Evolutionary conservation across 2,113 vertebrate genomes (phyloP).

Genomic region (Hemiprocne comata): DNA sequence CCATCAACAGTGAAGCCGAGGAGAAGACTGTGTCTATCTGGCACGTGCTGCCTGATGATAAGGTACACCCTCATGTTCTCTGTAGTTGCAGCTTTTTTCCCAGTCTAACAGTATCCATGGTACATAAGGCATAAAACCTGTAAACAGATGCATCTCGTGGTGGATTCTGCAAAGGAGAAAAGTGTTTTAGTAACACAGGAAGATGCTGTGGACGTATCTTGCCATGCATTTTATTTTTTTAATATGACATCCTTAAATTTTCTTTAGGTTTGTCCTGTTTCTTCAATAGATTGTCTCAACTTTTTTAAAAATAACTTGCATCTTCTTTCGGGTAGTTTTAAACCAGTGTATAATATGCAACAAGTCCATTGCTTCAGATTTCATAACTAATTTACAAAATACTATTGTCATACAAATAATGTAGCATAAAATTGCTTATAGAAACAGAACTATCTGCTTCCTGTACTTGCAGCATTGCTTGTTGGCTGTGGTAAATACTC

Average conservation of each 20-base stretch:
- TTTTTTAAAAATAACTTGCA: background rate
- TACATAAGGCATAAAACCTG: background rate
- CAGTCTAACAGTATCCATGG: background rate
- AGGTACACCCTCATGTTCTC: conserved; percentile 75
- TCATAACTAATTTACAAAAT: background rate
- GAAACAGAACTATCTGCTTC: background rate
- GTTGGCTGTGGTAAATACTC: background rate
- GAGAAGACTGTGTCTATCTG: conserved; percentile 96
- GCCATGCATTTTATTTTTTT: background rate
- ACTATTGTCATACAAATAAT: background rate
- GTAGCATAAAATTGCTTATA: background rate
- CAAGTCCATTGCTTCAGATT: background rate
- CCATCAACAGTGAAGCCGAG: conserved; percentile 95
- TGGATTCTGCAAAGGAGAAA: background rate
- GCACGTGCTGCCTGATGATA: conserved; percentile 94
- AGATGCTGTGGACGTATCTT: background rate
- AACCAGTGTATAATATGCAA: background rate
- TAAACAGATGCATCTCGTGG: background rate
- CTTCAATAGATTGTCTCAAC: background rate
- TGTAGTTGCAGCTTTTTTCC: background rate
- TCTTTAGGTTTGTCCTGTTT: background rate
- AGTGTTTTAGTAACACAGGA: background rate
- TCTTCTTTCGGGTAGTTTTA: background rate
- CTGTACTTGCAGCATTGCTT: background rate
- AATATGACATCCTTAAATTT: background rate